A percentile compares a stretch with the other conserved stretches of the same genome.
Evolutionary conservation across 2,888 invertebrate genomes (phyloP).

Genomic region (Acleris laterana): DNA sequence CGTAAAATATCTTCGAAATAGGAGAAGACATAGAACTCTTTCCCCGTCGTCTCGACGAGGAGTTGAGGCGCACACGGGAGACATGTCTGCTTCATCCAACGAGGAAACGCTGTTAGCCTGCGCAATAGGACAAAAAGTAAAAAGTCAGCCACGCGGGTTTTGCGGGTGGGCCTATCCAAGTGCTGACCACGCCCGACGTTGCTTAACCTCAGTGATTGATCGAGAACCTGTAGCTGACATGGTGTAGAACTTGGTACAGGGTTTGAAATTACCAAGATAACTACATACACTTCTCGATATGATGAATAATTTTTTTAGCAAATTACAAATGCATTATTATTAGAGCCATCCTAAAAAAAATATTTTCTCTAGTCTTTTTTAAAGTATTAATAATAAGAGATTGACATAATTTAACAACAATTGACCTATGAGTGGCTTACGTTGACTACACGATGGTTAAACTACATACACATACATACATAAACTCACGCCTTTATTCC

Average conservation of each 20-base stretch:
- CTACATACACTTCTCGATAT: background rate
- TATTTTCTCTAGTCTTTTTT: too few species aligned
- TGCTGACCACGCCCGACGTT: slow-evolving; percentile 49
- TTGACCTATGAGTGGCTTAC: too few species aligned
- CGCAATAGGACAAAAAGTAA: slow-evolving; percentile 30
- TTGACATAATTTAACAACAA: too few species aligned
- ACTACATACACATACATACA: too few species aligned
- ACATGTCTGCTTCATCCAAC: slow-evolving; percentile 95
- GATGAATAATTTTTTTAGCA: too few species aligned
- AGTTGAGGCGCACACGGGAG: slow-evolving; percentile 87
- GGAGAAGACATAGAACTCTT: slow-evolving; percentile 86
- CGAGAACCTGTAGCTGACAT: slow-evolving; percentile 48
- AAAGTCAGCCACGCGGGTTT: slow-evolving; percentile 45
- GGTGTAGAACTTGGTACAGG: slow-evolving; percentile 32
- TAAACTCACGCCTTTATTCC: too few species aligned
- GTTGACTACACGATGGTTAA: too few species aligned
- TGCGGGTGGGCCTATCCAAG: slow-evolving; percentile 48
- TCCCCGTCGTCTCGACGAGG: slow-evolving; percentile 81
- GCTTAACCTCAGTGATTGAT: slow-evolving; percentile 50
- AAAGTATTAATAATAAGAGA: too few species aligned
- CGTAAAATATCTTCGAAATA: slow-evolving; percentile 92
- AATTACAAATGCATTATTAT: too few species aligned
- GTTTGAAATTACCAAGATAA: background rate
- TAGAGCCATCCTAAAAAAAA: too few species aligned
- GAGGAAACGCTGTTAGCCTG: slow-evolving; percentile 89